These are phyloP conservation scores for Orchesellides sinensis DNA, from an alignment of 2,888 invertebrate species.

Conservation along the genomic window DNA sequence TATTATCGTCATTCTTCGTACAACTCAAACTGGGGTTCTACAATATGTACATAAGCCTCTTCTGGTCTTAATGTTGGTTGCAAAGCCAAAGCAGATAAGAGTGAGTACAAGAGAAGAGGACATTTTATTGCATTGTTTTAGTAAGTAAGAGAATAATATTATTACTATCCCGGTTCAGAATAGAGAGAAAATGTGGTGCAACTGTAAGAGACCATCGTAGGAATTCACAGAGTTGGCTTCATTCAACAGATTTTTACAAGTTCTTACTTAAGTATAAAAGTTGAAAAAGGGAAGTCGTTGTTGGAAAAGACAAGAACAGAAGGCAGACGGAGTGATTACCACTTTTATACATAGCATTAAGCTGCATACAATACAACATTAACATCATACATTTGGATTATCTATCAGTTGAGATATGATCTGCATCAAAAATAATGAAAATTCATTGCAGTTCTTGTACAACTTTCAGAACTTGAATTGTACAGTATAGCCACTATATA, in stretches of 20 bases:
- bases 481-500: too few relatives aligned
- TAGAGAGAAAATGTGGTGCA: neutral
- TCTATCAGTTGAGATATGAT: conserved; percentile 37
- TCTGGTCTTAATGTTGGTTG: conserved; percentile 29
- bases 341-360: neutral
- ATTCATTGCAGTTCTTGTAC: conserved; percentile 34
- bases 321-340: conserved; percentile 17
- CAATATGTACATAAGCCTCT: neutral
- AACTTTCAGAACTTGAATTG: too few relatives aligned
- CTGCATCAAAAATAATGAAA: conserved; percentile 45
- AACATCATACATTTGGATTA: conserved; percentile 13
- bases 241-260: conserved; percentile 38
- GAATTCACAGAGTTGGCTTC: neutral
- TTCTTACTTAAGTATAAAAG: neutral
- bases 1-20: neutral
- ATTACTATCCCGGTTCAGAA: conserved; percentile 17
- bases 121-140: conserved; percentile 38
- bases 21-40: neutral
- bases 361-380: neutral
- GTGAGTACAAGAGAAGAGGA: conserved; percentile 23
- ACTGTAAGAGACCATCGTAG: neutral
- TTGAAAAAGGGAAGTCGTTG: conserved; percentile 20
- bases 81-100: conserved; percentile 14
- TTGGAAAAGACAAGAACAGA: conserved; percentile 27
- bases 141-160: conserved; percentile 1